Conservation (phyloP, 2,888 invertebrate species). For the Apamea sordens region DNA sequence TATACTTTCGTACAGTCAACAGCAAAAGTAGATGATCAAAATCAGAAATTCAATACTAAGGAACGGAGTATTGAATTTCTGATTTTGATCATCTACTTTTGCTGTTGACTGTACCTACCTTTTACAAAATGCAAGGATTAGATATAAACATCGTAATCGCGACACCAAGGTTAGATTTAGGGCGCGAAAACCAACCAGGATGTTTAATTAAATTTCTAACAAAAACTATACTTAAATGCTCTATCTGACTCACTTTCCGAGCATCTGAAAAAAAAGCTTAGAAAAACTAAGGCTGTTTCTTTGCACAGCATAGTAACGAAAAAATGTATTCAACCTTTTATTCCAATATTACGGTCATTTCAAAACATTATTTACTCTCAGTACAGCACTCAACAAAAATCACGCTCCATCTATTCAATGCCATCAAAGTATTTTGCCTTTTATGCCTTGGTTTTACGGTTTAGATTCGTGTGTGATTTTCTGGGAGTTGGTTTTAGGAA, state of each 20-base stretch:
- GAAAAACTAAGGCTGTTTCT: slow-evolving; percentile 2
- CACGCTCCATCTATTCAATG: background rate
- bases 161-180: slow-evolving; percentile 5
- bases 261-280: background rate
- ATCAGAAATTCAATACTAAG: no score
- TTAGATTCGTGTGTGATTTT: slow-evolving; percentile 13
- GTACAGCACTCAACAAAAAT: slow-evolving; percentile 13
- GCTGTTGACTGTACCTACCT: no score
- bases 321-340: slow-evolving; percentile 5
- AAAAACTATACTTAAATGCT: slow-evolving; percentile 18
- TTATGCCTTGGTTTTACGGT: background rate
- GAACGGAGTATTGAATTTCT: no score
- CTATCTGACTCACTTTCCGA: background rate
- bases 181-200: slow-evolving; percentile 5
- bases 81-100: no score
- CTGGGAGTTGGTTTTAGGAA: slow-evolving; percentile 32
- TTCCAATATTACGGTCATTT: slow-evolving; percentile 26
- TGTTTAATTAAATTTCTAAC: background rate
- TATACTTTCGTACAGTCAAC: no score
- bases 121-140: background rate
- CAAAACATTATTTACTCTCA: background rate
- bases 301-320: background rate
- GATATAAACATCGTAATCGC: background rate
- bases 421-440: slow-evolving; percentile 8
- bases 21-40: no score